phyloP scores from a whole-genome alignment of 1,140 invertebrate genomes.

The Steinernema khuongi region DNA sequence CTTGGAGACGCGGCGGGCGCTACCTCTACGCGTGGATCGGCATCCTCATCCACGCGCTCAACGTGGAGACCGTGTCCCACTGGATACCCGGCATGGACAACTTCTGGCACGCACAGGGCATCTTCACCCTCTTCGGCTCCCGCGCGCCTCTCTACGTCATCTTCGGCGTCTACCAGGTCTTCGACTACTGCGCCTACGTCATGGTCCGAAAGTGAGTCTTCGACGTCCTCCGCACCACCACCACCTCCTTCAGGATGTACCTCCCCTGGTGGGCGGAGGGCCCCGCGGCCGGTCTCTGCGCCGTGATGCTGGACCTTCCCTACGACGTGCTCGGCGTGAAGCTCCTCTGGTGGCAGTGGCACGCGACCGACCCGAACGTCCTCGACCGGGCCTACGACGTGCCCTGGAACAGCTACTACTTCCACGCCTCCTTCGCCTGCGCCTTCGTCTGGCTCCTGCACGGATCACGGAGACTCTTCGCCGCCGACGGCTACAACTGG shows the following conservation, averaged over 20 bases:
- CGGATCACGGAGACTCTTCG: conserved; percentile 60
- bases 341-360: conserved; percentile 77
- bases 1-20: conserved; percentile 47
- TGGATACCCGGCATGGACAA: conserved; percentile 55
- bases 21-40: conserved; percentile 55
- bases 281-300: conserved; percentile 67
- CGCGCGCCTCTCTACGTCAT: conserved; percentile 54
- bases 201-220: conserved; percentile 44
- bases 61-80: conserved; percentile 50
- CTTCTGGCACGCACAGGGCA: conserved; percentile 57
- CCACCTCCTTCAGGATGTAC: conserved; percentile 46
- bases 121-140: conserved; percentile 54
- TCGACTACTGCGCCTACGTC: conserved; percentile 54
- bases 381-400: conserved; percentile 67
- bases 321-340: conserved; percentile 76
- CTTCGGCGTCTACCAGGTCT: conserved; percentile 55
- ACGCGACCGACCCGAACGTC: conserved; percentile 77
- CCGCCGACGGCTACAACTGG: conserved; percentile 61
- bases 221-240: background rate
- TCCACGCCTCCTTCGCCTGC: conserved; percentile 71
- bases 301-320: conserved; percentile 72
- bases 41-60: conserved; percentile 54
- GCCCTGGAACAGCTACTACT: conserved; percentile 73
- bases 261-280: conserved; percentile 55
- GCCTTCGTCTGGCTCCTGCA: conserved; percentile 71